Evolutionary conservation across 2,113 vertebrate species (phyloP), one percentile per base, ranked within the genome.

Genomic region (Zosterops hypoxanthus): DNA sequence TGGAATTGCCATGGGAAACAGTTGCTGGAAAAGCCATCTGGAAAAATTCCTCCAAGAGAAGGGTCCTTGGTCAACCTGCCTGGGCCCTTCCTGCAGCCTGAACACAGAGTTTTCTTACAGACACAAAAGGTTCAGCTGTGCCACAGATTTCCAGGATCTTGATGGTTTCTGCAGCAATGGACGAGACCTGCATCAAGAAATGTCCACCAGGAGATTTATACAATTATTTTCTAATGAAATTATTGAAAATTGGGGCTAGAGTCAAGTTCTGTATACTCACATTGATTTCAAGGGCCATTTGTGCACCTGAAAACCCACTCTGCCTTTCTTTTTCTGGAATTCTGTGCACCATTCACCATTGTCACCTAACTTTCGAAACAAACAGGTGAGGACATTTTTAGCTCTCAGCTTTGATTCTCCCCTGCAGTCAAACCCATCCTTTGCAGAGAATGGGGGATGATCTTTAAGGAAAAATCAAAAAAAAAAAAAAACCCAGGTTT

Each of bases 271-370:
- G 1, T 23, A 1, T 8, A 44, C 9, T 72, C 21, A 36, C 53
- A 3, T 2, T 44, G 24, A 68, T 8, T 71, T 60, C 65, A 52
- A 49, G 25, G 15, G 2, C 12, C 17, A 39, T 33, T 80, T 76
- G 34, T 4, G 50, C 8, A 52, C 14, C 21, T 19, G 36, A 71
- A 93, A 84, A 49, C 7, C 23, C 18, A 33, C 8, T 31, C 24
- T 11, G 36, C 4, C 11, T 47, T 66, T 49, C 7, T 33, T 86
- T 34, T 46, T 69, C 50, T 44, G 26, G 16, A 86, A 72, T 60
- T 52, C 12, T 75, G 24, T 68, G 14, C 7, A 3, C 50, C 33
- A 20, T 36, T 33, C 10, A 23, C 19, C 1, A 0, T 1, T 52
- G 23, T 8, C 49, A 55, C 1, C 1, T 25, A 55, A 41, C 26